A percentile compares a stretch with the other conserved stretches of the same genome.
These are phyloP conservation scores for Dendroctonus valens DNA, from an alignment of 1,140 invertebrate species.

Conservation along the genomic window DNA sequence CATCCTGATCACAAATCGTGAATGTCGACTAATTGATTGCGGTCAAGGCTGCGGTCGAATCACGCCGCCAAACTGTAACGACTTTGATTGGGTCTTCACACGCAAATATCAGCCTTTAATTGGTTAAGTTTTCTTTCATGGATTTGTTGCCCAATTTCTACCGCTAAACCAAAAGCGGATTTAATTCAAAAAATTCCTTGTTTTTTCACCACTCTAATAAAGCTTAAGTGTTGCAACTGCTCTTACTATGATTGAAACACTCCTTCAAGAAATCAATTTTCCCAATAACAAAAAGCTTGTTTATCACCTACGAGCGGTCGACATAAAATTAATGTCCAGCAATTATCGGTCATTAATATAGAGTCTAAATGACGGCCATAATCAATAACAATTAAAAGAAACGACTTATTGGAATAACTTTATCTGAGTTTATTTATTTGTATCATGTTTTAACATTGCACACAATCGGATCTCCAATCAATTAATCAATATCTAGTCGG, in stretches of 20 bases:
- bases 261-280: neutral
- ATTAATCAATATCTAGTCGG: no score
- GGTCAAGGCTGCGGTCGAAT: conserved; percentile 3
- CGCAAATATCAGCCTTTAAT: neutral
- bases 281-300: neutral
- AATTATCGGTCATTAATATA: conserved; percentile 1
- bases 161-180: no score
- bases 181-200: no score
- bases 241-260: conserved; percentile 1
- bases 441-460: neutral
- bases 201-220: neutral
- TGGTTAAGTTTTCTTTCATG: neutral
- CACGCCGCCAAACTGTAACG: conserved; percentile 1
- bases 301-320: conserved; percentile 1
- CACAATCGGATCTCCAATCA: no score
- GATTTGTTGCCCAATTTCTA: no score
- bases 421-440: neutral
- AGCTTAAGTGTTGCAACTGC: neutral
- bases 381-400: conserved; percentile 1
- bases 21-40: conserved; percentile 2
- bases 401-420: conserved; percentile 4
- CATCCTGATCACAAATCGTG: no score
- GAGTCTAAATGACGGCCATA: neutral
- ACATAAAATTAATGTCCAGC: conserved; percentile 2
- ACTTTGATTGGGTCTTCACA: neutral